A percentile compares a stretch with the other conserved stretches of the same genome.
These are phyloP conservation scores for Platanista minor DNA, from an alignment of 2,113 vertebrate genomes.

Conservation along the genomic window DNA sequence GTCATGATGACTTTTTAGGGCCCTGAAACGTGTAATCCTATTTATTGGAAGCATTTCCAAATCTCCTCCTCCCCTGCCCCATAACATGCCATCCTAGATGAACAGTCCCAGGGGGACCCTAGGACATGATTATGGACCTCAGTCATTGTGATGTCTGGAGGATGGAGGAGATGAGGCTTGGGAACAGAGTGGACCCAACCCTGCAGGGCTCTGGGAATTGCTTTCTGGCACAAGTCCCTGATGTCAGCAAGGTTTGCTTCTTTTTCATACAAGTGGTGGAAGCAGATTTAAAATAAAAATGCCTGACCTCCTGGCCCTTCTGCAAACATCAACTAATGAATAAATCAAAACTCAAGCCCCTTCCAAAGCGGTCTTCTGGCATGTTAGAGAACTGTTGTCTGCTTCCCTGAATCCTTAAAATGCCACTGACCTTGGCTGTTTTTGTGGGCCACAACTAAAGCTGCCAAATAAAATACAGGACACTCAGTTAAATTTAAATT, in stretches of 20 bases:
- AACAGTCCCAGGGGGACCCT: not conserved
- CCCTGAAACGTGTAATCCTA: not conserved
- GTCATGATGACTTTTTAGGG: not conserved
- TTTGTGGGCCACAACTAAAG: not conserved
- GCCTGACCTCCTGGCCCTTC: not conserved
- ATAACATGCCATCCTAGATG: not conserved
- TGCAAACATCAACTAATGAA: not conserved
- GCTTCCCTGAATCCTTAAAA: not conserved
- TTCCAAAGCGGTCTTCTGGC: not conserved
- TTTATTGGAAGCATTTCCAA: not conserved
- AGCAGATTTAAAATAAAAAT: not conserved
- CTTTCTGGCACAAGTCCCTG: not conserved
- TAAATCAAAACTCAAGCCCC: not conserved
- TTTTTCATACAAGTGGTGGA: not conserved
- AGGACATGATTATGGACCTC: not conserved
- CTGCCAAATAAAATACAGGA: not conserved
- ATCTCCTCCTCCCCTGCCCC: not conserved
- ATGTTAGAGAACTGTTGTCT: not conserved
- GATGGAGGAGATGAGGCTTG: not conserved
- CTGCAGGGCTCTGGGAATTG: not conserved
- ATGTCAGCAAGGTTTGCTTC: not conserved
- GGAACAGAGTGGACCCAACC: not conserved
- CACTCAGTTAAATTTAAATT: not conserved
- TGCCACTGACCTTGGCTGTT: not conserved
- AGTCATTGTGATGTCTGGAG: not conserved